These are phyloP conservation scores for Yponomeuta sedellus DNA, from an alignment of 2,888 invertebrate genomes.

Conservation along the genomic window DNA sequence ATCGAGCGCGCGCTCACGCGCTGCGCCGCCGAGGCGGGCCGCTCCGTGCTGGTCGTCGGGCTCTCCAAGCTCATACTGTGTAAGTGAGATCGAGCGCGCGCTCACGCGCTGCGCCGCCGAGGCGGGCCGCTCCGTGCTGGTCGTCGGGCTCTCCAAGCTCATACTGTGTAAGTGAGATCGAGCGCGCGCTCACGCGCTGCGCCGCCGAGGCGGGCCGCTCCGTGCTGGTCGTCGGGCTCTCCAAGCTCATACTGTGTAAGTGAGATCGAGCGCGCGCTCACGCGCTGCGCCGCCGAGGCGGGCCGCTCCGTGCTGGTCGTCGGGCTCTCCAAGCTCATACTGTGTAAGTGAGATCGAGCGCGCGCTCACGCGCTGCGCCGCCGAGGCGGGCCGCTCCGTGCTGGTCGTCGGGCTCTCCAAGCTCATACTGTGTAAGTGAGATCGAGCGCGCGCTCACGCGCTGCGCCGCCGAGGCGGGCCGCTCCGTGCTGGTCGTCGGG, in stretches of 20 bases:
- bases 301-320: slow-evolving; percentile 82
- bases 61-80: slow-evolving; percentile 89
- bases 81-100: slow-evolving; percentile 82
- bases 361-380: slow-evolving; percentile 80
- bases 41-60: slow-evolving; percentile 82
- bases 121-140: slow-evolving; percentile 79
- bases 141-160: slow-evolving; percentile 88
- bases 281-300: slow-evolving; percentile 78
- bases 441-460: slow-evolving; percentile 85
- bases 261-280: slow-evolving; percentile 85
- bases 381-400: slow-evolving; percentile 78
- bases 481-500: slow-evolving; percentile 82
- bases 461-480: slow-evolving; percentile 78
- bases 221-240: slow-evolving; percentile 84
- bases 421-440: slow-evolving; percentile 85
- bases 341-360: slow-evolving; percentile 87
- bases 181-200: slow-evolving; percentile 82
- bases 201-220: slow-evolving; percentile 79
- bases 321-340: slow-evolving; percentile 87
- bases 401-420: slow-evolving; percentile 87
- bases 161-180: slow-evolving; percentile 86
- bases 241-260: slow-evolving; percentile 87
- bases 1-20: slow-evolving; percentile 85
- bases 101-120: slow-evolving; percentile 81
- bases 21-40: slow-evolving; percentile 78